phyloP scores from a whole-genome alignment of 1,140 invertebrate species.

The Leguminivora glycinivorella region DNA sequence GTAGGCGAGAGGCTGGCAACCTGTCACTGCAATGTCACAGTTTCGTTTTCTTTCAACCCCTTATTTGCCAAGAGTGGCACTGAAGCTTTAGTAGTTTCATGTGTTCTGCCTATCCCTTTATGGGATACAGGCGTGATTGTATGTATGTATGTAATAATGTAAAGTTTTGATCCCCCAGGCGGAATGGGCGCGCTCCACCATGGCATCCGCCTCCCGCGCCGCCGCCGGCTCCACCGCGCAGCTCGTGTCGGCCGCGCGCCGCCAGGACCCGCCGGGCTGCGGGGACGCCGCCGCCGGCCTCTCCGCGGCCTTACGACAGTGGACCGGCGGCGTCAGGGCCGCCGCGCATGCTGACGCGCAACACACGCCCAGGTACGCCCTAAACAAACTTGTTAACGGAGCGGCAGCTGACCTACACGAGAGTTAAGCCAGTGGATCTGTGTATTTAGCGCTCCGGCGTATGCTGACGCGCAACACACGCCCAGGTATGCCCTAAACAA shows the following conservation, averaged over 20 bases:
- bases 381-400: constrained; percentile 86
- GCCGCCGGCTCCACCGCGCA: constrained; percentile 86
- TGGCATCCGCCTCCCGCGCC: constrained; percentile 84
- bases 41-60: no score
- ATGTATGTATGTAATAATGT: no score
- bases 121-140: no score
- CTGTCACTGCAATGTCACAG: no score
- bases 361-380: constrained; percentile 54
- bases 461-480: constrained; percentile 80
- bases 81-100: no score
- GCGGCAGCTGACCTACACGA: constrained; percentile 91
- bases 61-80: no score
- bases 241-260: constrained; percentile 92
- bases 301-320: constrained; percentile 83
- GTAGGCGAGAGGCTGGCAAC: no score
- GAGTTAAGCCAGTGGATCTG: constrained; percentile 85
- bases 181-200: constrained; percentile 86
- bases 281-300: constrained; percentile 80
- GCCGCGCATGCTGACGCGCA: constrained; percentile 66
- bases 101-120: no score
- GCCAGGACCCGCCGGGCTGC: constrained; percentile 88
- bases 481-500: constrained; percentile 69
- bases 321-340: constrained; percentile 83
- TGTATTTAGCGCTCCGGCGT: constrained; percentile 82
- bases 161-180: constrained; percentile 66